A percentile compares a stretch with the other conserved stretches of the same genome.
Evolutionary conservation across 2,888 invertebrate species (phyloP).

Genomic region (Philereme transversata): DNA sequence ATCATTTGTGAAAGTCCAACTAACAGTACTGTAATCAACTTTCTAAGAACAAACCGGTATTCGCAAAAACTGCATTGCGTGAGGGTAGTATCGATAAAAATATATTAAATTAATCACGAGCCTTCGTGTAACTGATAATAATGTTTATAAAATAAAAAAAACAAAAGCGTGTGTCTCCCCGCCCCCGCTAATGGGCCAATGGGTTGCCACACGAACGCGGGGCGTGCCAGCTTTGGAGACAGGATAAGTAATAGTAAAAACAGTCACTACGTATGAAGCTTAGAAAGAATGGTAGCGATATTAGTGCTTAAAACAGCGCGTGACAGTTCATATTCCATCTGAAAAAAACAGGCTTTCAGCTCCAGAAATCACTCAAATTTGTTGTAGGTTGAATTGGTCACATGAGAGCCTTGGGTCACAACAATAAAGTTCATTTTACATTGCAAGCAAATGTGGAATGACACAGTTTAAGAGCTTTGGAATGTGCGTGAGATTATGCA

Average conservation of each 20-base stretch:
- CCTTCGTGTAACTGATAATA: constrained; percentile 62
- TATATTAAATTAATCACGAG: constrained; percentile 78
- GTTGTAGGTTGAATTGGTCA: too few species aligned
- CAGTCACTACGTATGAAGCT: neutral
- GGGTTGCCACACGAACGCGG: constrained; percentile 40
- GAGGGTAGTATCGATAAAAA: constrained; percentile 67
- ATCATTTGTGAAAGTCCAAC: too few species aligned
- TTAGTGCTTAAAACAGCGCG: too few species aligned
- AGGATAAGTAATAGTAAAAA: constrained; percentile 4
- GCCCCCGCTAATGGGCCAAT: constrained; percentile 59
- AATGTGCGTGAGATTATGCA: constrained; percentile 46
- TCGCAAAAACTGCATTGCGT: constrained; percentile 66
- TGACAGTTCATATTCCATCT: too few species aligned
- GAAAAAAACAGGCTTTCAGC: too few species aligned
- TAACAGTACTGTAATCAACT: neutral
- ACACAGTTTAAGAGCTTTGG: constrained; percentile 3
- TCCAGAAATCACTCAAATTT: too few species aligned
- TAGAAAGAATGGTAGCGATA: too few species aligned
- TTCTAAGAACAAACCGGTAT: constrained; percentile 24
- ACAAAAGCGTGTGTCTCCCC: constrained; percentile 45
- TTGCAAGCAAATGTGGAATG: neutral
- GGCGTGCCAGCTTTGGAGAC: constrained; percentile 48
- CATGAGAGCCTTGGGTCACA: too few species aligned
- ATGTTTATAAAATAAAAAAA: constrained; percentile 57
- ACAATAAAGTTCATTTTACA: constrained; percentile 4